Evolutionary conservation across 2,797 vertebrate species (phyloP).

Genomic region (Eulemur albifrons): DNA sequence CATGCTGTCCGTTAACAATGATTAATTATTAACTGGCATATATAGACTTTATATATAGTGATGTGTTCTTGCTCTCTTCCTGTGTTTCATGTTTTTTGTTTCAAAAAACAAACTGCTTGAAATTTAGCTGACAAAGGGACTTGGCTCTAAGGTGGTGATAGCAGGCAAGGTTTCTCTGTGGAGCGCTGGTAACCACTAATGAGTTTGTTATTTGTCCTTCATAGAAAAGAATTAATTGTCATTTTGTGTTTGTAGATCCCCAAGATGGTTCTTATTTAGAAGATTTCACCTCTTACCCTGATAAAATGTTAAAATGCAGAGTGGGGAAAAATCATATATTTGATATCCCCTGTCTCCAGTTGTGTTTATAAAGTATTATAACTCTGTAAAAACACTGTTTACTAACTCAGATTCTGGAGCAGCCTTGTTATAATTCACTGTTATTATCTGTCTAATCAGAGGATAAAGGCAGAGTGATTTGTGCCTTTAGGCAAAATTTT

Average conservation of each 20-base stretch:
- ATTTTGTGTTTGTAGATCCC: slow-evolving; percentile 52
- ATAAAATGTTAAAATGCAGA: slow-evolving; percentile 32
- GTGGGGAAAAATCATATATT: background rate
- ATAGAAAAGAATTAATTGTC: background rate
- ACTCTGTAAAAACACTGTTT: background rate
- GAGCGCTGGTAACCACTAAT: background rate
- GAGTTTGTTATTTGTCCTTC: background rate
- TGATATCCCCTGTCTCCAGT: background rate
- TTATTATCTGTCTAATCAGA: slow-evolving; percentile 48
- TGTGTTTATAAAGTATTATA: slow-evolving; percentile 19
- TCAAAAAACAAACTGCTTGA: background rate
- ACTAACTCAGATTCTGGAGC: background rate
- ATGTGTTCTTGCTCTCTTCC: background rate
- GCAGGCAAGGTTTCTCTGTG: background rate
- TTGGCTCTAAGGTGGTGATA: background rate
- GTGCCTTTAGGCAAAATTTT: background rate
- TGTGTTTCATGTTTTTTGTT: background rate
- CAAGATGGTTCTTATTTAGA: background rate
- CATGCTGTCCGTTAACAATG: background rate
- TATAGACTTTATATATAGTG: background rate
- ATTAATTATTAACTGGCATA: background rate
- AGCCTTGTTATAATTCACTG: background rate
- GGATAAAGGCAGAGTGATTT: background rate
- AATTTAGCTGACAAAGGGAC: background rate
- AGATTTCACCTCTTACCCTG: background rate